A percentile compares a stretch with the other conserved stretches of the same genome.
Conservation (phyloP, 2,113 vertebrate genomes). For the Apodemus sylvaticus region DNA sequence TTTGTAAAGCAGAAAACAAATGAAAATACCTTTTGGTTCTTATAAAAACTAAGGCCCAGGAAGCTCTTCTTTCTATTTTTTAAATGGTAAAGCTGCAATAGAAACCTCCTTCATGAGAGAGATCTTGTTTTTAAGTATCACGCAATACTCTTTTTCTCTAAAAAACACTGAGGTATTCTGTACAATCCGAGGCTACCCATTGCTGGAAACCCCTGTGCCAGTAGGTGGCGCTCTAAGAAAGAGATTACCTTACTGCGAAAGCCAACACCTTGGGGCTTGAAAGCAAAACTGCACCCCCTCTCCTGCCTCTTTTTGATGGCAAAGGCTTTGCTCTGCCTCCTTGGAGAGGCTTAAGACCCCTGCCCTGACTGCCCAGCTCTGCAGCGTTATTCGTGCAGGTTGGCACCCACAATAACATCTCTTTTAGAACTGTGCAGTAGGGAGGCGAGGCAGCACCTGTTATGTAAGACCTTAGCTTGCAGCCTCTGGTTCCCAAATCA, state of each 20-base stretch:
- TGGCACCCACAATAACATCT: not conserved
- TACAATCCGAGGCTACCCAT: not conserved
- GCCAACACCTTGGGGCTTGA: not conserved
- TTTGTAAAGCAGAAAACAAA: not conserved
- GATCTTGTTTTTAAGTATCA: constrained; percentile 28
- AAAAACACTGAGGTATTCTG: not conserved
- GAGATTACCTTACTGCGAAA: not conserved
- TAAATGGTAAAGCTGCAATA: not conserved
- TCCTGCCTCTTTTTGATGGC: not conserved
- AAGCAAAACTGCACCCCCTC: not conserved
- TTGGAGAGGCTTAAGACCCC: not conserved
- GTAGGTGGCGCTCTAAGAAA: constrained; percentile 73
- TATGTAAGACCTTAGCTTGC: not conserved
- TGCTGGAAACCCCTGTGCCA: not conserved
- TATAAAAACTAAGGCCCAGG: not conserved
- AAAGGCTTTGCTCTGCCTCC: not conserved
- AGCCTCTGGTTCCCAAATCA: not conserved
- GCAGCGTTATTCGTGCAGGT: not conserved
- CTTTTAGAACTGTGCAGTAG: not conserved
- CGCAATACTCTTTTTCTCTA: not conserved
- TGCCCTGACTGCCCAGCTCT: not conserved
- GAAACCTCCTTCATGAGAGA: not conserved
- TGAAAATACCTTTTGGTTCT: constrained; percentile 28
- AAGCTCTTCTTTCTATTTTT: not conserved
- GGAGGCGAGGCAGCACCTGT: not conserved